phyloP scores from a whole-genome alignment of 2,113 vertebrate species.

The Grallaria varia region DNA sequence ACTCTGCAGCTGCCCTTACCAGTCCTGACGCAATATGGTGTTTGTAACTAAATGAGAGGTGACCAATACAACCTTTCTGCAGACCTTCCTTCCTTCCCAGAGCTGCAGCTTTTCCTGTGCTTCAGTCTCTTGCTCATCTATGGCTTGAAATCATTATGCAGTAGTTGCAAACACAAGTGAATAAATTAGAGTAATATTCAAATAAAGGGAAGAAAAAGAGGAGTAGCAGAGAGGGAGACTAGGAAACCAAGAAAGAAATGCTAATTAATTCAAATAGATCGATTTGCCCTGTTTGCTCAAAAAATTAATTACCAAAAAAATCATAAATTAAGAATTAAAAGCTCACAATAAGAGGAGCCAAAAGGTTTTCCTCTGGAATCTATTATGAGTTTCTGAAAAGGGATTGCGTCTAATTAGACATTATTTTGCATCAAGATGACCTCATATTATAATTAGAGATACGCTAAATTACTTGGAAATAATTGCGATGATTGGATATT shows the following conservation, averaged over 20 bases:
- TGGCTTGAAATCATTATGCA: background rate
- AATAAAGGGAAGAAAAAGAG: constrained; percentile 12
- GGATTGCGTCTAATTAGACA: constrained; percentile 56
- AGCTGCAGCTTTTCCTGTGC: background rate
- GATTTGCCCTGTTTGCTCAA: constrained; percentile 45
- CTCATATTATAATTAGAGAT: constrained; percentile 63
- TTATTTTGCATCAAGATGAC: constrained; percentile 59
- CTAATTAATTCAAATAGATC: constrained; percentile 63
- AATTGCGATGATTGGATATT: constrained; percentile 23
- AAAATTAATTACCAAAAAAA: constrained; percentile 46
- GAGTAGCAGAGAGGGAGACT: background rate
- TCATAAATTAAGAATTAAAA: constrained; percentile 39
- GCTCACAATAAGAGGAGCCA: constrained; percentile 25
- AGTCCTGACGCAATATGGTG: background rate
- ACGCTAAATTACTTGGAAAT: constrained; percentile 59
- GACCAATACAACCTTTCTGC: background rate
- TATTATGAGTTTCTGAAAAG: constrained; percentile 41
- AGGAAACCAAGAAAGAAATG: constrained; percentile 41
- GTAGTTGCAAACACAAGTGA: constrained; percentile 44
- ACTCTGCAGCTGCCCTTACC: background rate
- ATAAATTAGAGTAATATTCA: constrained; percentile 55
- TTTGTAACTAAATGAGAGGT: background rate
- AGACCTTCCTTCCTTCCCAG: background rate
- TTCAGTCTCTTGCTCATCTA: background rate
- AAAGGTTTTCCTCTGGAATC: constrained; percentile 54